Base-by-base conservation (phyloP, 1,140 invertebrate species). In the Aradophagus sp. region DNA sequence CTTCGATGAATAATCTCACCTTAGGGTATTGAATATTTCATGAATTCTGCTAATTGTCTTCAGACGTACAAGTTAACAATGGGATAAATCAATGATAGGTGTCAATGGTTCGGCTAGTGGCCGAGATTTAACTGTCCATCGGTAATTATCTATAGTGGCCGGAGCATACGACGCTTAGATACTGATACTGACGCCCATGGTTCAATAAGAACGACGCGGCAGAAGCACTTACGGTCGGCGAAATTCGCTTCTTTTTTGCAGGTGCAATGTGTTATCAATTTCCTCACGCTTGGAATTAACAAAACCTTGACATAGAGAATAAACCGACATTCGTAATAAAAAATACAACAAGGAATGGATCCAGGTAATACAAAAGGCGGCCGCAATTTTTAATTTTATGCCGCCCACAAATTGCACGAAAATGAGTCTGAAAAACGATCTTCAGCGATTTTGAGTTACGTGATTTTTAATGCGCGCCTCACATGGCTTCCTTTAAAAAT, bases 251-350 rank as follows among this genome's bases (percentile, higher is more conserved):
- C 31, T 27, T 52, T 34, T 36, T n/a, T 15, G 5, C 15, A n/a
- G 6, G 2, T 39, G 3, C 5, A 31, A 4, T 6, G 13, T n/a
- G 11, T 34, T 13, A 14, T 13, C 32, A 4, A 5, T 70, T 62
- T 35, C 31, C 41, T 10, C 20, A 3, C 11, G 2, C 2, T 38
- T 50, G 29, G 10, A 36, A 58, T 50, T 50, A 62, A 47, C 36
- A 45, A 39, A 59, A 59, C 38, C 48, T 38, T 36, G 45, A 14
- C 42, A 74, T 66, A 78, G 77, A 79, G 76, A 83, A 83, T 85
- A 76, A 77, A 77, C 77, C 73, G 77, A 78, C 84, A 84, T 85
- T 78, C 75, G 59, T 72, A 80, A 84, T 85, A 84, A 85, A 80
- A 77, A 77, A 75, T 69, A 38, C n/a, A 26, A 61, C 55, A 65